Evolutionary conservation across 2,888 invertebrate genomes (phyloP).

Genomic region (Drosophila kanekoi): DNA sequence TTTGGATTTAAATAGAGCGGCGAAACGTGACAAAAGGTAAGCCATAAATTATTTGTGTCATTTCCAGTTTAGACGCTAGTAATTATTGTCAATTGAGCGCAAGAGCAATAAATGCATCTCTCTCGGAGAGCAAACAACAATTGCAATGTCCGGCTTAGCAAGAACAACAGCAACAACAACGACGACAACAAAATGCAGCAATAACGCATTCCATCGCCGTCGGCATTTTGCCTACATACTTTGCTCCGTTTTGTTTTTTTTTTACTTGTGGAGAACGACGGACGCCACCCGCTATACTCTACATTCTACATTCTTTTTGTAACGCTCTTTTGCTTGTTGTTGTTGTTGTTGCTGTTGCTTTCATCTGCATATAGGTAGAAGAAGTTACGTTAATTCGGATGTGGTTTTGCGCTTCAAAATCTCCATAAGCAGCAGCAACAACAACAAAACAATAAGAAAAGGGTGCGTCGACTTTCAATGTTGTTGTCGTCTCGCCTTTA

Average conservation of each 20-base stretch:
- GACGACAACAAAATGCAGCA: slow-evolving; percentile 29
- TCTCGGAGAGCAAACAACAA: slow-evolving; percentile 48
- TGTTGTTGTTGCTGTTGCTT: too few relatives aligned
- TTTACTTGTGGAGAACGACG: slow-evolving; percentile 31
- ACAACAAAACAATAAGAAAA: slow-evolving; percentile 63
- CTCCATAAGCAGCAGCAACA: slow-evolving; percentile 35
- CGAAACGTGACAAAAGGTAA: slow-evolving; percentile 54
- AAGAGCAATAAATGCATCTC: slow-evolving; percentile 36
- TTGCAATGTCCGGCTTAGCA: slow-evolving; percentile 74
- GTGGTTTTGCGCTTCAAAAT: slow-evolving; percentile 75
- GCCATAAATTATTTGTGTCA: slow-evolving; percentile 9
- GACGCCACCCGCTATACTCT: slow-evolving; percentile 45
- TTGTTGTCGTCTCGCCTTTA: slow-evolving; percentile 40
- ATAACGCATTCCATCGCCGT: slow-evolving; percentile 57
- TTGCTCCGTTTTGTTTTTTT: slow-evolving; percentile 31
- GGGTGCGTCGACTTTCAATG: slow-evolving; percentile 73
- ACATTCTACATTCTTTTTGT: slow-evolving; percentile 30
- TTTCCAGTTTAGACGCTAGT: slow-evolving; percentile 17
- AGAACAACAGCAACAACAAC: slow-evolving; percentile 21
- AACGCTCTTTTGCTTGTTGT: slow-evolving; percentile 26
- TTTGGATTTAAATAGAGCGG: slow-evolving; percentile 47
- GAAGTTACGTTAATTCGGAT: slow-evolving; percentile 62
- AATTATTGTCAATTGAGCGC: slow-evolving; percentile 54
- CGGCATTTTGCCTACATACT: slow-evolving; percentile 53
- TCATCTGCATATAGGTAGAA: slow-evolving; percentile 44